Evolutionary conservation across 2,797 vertebrate species (phyloP).

Genomic region (Adrianichthys oophorus): DNA sequence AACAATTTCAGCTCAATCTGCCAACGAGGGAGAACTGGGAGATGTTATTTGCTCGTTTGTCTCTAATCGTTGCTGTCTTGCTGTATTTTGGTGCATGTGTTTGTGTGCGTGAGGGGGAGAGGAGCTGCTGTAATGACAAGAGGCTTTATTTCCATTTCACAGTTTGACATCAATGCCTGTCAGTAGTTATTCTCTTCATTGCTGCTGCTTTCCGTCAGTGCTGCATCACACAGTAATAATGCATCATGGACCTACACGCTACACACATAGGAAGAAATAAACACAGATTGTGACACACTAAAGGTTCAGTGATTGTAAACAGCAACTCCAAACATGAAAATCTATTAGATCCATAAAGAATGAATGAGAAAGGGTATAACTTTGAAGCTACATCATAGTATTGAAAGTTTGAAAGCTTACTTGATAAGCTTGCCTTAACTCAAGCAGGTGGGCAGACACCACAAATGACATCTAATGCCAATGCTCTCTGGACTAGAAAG

Average conservation of each 20-base stretch:
- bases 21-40: slow-evolving; percentile 60
- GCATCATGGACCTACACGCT: slow-evolving; percentile 26
- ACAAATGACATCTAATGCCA: slow-evolving; percentile 13
- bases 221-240: slow-evolving; percentile 54
- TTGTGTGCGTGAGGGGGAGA: slow-evolving; percentile 36
- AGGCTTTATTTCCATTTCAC: slow-evolving; percentile 76
- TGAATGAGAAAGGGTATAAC: slow-evolving; percentile 33
- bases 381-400: slow-evolving; percentile 25
- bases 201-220: slow-evolving; percentile 59
- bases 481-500: slow-evolving; percentile 13
- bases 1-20: slow-evolving; percentile 65
- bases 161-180: slow-evolving; percentile 72
- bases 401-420: slow-evolving; percentile 5
- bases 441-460: slow-evolving; percentile 23
- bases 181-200: slow-evolving; percentile 72
- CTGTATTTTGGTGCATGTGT: slow-evolving; percentile 30
- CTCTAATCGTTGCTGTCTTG: slow-evolving; percentile 71
- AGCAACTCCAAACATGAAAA: slow-evolving; percentile 44
- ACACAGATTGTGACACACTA: slow-evolving; percentile 3
- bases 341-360: slow-evolving; percentile 42
- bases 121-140: slow-evolving; percentile 68
- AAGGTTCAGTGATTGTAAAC: slow-evolving; percentile 38
- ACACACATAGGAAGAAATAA: background rate
- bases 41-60: slow-evolving; percentile 72
- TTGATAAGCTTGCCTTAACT: slow-evolving; percentile 18